Conservation (phyloP, 2,113 vertebrate species). For the Miniopterus natalensis region DNA sequence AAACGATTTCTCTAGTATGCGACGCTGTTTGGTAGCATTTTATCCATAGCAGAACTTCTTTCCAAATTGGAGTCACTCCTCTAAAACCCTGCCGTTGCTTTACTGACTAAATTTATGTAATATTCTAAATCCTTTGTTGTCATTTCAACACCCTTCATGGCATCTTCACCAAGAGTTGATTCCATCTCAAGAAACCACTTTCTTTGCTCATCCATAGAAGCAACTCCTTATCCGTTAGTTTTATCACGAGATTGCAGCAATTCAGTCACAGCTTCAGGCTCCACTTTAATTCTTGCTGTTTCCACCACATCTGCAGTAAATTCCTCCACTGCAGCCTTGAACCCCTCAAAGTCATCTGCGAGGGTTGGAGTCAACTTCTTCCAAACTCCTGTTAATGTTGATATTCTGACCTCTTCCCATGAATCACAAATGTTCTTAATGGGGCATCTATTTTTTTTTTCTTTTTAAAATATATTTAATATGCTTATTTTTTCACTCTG, state of each 20-base stretch:
- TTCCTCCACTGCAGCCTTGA: neutral
- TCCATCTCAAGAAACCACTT: neutral
- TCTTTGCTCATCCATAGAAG: neutral
- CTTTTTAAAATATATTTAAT: neutral
- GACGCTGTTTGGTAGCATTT: neutral
- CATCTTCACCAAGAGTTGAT: no score
- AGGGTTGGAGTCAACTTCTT: neutral
- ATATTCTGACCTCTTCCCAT: neutral
- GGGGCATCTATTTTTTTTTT: neutral
- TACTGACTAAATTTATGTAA: no score
- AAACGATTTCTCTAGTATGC: neutral
- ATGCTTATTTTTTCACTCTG: neutral
- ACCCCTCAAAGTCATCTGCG: neutral
- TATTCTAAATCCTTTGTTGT: no score
- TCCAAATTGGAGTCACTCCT: neutral
- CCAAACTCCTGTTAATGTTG: neutral
- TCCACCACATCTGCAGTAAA: neutral
- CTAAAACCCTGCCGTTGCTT: neutral
- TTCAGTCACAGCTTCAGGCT: neutral
- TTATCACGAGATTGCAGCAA: neutral
- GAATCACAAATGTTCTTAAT: neutral
- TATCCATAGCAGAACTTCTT: neutral
- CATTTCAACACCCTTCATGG: no score
- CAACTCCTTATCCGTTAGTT: neutral
- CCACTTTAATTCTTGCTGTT: neutral